Base-by-base conservation (phyloP, 1,140 invertebrate genomes). In the Hycleus cichorii region DNA sequence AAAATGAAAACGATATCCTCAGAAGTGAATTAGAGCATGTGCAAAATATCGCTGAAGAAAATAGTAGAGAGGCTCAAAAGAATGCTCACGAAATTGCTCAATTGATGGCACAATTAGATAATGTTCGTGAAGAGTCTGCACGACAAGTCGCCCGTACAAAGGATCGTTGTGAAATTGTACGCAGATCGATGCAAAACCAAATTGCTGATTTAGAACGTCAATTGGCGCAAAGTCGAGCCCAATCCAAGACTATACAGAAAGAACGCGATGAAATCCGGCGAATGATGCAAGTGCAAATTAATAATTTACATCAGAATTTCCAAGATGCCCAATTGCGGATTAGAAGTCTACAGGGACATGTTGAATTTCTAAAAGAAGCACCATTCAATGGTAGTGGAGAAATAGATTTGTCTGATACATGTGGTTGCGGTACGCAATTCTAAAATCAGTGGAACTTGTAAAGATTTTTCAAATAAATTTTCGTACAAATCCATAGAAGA, bases 211-310 rank as follows among this genome's bases (percentile, higher is more conserved):
- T 86, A 65, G 85, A 87, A 64, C 75, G 78, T 55, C 83, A 86
- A 64, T 64, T 87, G 24, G 84, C 81, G 0, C 77, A 80, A 27
- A 78, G 78, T 49, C 76, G 83, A 64, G 84, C 84, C 6, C 76
- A 78, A 51, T 81, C 83, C 1, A 78, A 78, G 57, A 76, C 80
- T 5, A 80, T 81, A 0, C 81, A 86, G 59, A 84, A 83, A 59
- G 84, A 86, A 47, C 76, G 82, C 42, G 83, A 85, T 60, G 83
- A 86, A 78, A 78, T 86, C 11, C 74, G 83, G 58, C 78, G 81
- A 60, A 84, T 83, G 57, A 85, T 86, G 81, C 81, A 85, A 61
- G 77, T 78, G 53, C 83, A 87, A 67, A 83, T 86, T 46, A 80
- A 80, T 58, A 80, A 83, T 43, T 63, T 86, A 47, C 83, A 81